phyloP scores from a whole-genome alignment of 2,797 vertebrate species.

The Syncerus caffer region DNA sequence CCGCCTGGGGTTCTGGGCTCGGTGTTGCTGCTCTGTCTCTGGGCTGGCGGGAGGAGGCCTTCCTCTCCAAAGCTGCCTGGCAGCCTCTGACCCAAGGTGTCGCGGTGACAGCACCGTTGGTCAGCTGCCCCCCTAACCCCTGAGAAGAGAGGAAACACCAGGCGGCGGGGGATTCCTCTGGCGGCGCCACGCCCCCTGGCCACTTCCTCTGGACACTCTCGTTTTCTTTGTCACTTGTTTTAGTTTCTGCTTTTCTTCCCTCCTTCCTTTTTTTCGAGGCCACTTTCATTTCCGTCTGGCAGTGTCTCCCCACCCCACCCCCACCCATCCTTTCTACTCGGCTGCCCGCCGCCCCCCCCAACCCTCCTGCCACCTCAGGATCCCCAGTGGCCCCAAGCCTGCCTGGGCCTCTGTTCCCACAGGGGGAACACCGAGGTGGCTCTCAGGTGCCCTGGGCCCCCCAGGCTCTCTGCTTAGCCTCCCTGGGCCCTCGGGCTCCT shows the following conservation, averaged over 20 bases:
- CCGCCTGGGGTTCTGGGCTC: not conserved
- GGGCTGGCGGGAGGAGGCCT: not conserved
- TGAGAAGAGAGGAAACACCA: constrained; percentile 68
- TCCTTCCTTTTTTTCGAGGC: constrained; percentile 72
- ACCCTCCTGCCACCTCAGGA: not conserved
- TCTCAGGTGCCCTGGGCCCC: fast-evolving
- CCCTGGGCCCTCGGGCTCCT: not conserved
- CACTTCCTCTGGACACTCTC: constrained; percentile 73
- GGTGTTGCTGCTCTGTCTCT: not conserved
- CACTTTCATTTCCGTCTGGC: constrained; percentile 72
- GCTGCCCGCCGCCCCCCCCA: not conserved
- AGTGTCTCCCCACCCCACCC: not conserved
- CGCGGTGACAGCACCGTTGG: not conserved
- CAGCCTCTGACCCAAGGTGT: not conserved
- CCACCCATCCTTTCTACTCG: not conserved
- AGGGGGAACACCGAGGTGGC: not conserved
- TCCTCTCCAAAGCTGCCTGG: not conserved
- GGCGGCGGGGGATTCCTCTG: constrained; percentile 70
- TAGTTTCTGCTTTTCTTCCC: constrained; percentile 75
- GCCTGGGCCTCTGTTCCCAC: not conserved
- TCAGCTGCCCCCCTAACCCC: not conserved
- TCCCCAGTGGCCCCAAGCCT: not conserved
- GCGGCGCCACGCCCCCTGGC: not conserved
- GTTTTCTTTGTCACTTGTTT: constrained; percentile 72
- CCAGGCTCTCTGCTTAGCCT: not conserved